Conservation (phyloP, 1,140 invertebrate genomes). For the Drosophila pseudoobscura region DNA sequence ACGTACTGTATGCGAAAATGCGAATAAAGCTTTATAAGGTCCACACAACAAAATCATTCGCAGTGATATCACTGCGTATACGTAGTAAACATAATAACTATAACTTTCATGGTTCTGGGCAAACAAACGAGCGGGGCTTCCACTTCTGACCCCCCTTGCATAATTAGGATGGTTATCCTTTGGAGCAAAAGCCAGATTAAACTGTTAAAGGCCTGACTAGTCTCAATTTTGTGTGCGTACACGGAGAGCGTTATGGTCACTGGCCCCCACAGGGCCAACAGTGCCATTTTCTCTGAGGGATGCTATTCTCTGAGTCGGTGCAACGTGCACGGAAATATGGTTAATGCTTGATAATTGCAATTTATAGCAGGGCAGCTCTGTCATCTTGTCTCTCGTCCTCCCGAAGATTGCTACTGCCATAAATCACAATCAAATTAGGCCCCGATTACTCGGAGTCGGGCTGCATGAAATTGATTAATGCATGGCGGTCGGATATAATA, state of each 20-base stretch:
- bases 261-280: slow-evolving; percentile 7
- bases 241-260: no score
- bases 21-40: slow-evolving; percentile 46
- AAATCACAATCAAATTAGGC: slow-evolving; percentile 78
- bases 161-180: slow-evolving; percentile 39
- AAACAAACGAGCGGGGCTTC: background rate
- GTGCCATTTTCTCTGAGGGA: background rate
- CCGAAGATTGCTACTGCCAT: slow-evolving; percentile 40
- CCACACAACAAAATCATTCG: slow-evolving; percentile 24
- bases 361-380: slow-evolving; percentile 33
- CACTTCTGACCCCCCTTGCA: slow-evolving; percentile 44
- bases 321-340: slow-evolving; percentile 9
- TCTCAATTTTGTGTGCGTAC: no score
- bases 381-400: background rate
- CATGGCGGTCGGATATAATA: slow-evolving; percentile 56
- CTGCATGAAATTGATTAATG: slow-evolving; percentile 76
- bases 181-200: slow-evolving; percentile 25
- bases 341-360: slow-evolving; percentile 44
- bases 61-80: slow-evolving; percentile 64
- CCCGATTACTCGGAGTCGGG: slow-evolving; percentile 55
- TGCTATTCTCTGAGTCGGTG: slow-evolving; percentile 13
- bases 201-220: background rate
- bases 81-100: slow-evolving; percentile 69
- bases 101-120: slow-evolving; percentile 40
- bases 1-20: slow-evolving; percentile 34